Percentiles rank a stretch among this genome's conserved stretches.
phyloP scores from a whole-genome alignment of 2,113 vertebrate species.

The Tiliqua scincoides region DNA sequence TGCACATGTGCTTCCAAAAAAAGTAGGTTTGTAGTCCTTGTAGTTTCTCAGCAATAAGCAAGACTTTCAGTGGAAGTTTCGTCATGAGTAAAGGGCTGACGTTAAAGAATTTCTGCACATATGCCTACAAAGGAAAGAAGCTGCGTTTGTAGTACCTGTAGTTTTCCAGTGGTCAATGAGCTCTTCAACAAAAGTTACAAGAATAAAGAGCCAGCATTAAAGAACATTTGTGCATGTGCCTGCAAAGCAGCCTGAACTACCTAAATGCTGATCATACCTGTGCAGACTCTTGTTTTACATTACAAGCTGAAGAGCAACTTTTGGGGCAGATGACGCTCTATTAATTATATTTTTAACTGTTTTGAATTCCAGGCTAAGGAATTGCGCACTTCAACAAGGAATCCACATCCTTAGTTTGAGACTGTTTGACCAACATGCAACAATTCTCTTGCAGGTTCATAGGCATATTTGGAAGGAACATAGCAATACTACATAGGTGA shows the following conservation, averaged over 20 bases:
- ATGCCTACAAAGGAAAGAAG: neutral
- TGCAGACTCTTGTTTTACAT: neutral
- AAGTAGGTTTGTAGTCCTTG: neutral
- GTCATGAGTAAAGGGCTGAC: neutral
- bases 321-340: no score
- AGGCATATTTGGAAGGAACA: neutral
- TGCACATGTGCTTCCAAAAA: neutral
- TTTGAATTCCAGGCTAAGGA: neutral
- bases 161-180: neutral
- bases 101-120: neutral
- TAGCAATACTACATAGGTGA: neutral
- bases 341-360: neutral
- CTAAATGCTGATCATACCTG: no score
- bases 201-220: neutral
- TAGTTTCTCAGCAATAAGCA: neutral
- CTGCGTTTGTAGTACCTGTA: neutral
- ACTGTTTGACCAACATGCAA: neutral
- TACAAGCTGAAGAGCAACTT: neutral
- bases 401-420: neutral
- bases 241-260: no score
- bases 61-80: neutral
- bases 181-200: neutral
- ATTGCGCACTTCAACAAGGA: neutral
- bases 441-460: neutral
- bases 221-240: neutral